Evolutionary conservation across 2,888 invertebrate species (phyloP), one percentile per base, ranked within the genome.

Genomic region (Eupithecia tripunctaria): DNA sequence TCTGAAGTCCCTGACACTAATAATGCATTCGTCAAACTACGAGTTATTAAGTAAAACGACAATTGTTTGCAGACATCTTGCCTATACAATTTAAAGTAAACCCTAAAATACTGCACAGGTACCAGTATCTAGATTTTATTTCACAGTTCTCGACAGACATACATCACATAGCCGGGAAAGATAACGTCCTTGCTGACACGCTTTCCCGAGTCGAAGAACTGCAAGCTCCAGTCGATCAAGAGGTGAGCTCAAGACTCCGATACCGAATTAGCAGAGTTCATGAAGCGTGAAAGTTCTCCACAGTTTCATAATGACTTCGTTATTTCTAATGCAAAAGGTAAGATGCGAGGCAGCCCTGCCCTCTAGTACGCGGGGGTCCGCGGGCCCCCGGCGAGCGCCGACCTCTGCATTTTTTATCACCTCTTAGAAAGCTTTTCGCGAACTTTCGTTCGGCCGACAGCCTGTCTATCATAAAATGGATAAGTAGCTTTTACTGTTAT

Each of bases 391-490:
- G 69, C 56, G 77, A 72, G 78, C 81, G 79, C 78, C 78, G 80
- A 79, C 76, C 81, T 84, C 80, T 88, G 86, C 88, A 88, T 89
- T 85, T 87, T 89, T 87, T 84, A 88, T 86, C 79, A 82, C 80
- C 76, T 80, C 82, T 82, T 83, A 79, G 80, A 81, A 80, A 85
- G 85, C 81, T 82, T 82, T 83, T 83, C 79, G 80, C 79, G 78
- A 80, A 78, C 75, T 78, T 78, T 76, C 75, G 65, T 60, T 27
- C 43, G 70, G 62, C 32, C 27, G 68, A 62, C 62, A 4, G 32
- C 32, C 32, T 69, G 56, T 43, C 70, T 67, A 38, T 73, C 70
- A 36, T 75, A 41, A 65, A 64, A 65, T 60, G 68, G 41, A 63
- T 21, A 62, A 27, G 32, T 47, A 64, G 41, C 59, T 21, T 27